phyloP scores from a whole-genome alignment of 2,888 invertebrate genomes.

The Junonia oenone region DNA sequence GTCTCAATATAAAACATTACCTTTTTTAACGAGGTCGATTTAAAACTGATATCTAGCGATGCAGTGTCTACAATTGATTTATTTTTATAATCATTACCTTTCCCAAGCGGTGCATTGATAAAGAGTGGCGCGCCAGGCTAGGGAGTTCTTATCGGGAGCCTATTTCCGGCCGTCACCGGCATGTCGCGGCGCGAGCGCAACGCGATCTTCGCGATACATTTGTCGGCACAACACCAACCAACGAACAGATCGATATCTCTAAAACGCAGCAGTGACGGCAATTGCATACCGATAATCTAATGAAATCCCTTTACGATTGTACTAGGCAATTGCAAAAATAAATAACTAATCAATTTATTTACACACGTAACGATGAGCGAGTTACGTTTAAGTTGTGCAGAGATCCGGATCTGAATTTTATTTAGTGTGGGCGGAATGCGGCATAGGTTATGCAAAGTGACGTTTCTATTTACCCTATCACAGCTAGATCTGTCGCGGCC shows the following conservation, averaged over 20 bases:
- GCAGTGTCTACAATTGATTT: constrained; percentile 58
- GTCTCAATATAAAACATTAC: background rate
- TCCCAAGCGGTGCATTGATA: constrained; percentile 66
- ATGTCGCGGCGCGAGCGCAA: constrained; percentile 56
- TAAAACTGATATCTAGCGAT: constrained; percentile 6
- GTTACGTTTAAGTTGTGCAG: constrained; percentile 20
- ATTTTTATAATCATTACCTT: constrained; percentile 70
- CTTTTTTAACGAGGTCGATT: background rate
- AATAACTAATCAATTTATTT: constrained; percentile 19
- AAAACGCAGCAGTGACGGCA: constrained; percentile 54
- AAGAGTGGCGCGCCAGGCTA: constrained; percentile 58
- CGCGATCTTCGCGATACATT: constrained; percentile 75
- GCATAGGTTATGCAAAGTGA: constrained; percentile 69
- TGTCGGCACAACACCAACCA: constrained; percentile 63
- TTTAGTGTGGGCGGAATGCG: constrained; percentile 47
- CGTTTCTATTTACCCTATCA: constrained; percentile 75
- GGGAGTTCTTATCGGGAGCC: constrained; percentile 72
- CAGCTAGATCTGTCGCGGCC: constrained; percentile 68
- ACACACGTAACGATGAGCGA: constrained; percentile 13
- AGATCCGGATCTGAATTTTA: constrained; percentile 28
- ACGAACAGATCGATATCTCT: constrained; percentile 58
- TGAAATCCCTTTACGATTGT: constrained; percentile 51
- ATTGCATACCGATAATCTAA: constrained; percentile 67
- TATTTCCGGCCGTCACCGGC: constrained; percentile 75
- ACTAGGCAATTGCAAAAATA: constrained; percentile 35